Percentiles rank a stretch among this genome's conserved stretches.
Conservation (phyloP, 1,140 invertebrate species). For the Meloidogyne chitwoodi region DNA sequence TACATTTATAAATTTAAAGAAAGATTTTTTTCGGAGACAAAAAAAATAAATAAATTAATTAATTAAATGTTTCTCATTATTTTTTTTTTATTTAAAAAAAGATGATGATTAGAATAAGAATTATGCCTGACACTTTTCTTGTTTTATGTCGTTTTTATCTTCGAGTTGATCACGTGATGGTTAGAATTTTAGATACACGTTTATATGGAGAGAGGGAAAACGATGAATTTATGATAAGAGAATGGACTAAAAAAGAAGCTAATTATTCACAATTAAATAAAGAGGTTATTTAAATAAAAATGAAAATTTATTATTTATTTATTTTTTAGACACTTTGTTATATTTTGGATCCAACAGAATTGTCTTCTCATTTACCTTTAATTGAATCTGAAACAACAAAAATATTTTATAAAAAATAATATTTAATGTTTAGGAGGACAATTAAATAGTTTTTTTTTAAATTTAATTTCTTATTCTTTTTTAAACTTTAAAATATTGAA, state of each 20-base stretch:
- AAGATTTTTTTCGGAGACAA: background rate
- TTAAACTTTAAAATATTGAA: too few relatives aligned
- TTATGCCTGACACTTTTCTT: conserved; percentile 90
- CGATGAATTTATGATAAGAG: conserved; percentile 34
- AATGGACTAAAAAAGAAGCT: conserved; percentile 50
- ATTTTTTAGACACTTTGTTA: background rate
- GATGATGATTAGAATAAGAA: conserved; percentile 70
- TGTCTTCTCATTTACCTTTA: background rate
- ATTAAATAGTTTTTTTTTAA: too few relatives aligned
- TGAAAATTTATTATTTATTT: background rate
- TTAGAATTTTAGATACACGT: conserved; percentile 77
- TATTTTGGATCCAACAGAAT: background rate
- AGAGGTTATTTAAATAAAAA: conserved; percentile 4
- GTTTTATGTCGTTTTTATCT: conserved; percentile 84
- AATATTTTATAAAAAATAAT: background rate
- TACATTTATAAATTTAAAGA: background rate
- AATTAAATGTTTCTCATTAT: background rate
- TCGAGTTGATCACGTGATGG: conserved; percentile 71
- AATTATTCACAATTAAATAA: conserved; percentile 18
- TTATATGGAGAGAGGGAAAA: conserved; percentile 73
- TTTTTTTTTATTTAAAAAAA: background rate
- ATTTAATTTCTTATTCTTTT: too few relatives aligned
- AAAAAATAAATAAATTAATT: background rate
- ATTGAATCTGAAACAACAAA: background rate
- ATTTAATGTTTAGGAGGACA: too few relatives aligned